Evolutionary conservation across 2,888 invertebrate genomes (phyloP).

Genomic region (Scelioninae gen. 2): DNA sequence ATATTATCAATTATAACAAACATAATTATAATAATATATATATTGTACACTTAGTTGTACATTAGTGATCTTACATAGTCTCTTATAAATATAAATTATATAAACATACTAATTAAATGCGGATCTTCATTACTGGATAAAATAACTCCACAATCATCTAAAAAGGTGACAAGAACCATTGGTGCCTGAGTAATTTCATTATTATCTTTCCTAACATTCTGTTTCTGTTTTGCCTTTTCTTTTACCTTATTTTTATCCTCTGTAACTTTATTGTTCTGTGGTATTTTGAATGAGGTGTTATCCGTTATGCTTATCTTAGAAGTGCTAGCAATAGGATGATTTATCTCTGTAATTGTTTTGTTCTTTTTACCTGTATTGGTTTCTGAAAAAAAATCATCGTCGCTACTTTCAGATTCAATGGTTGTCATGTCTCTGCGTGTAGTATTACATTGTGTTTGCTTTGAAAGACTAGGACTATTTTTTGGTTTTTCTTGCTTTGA

Average conservation of each 20-base stretch:
- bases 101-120: slow-evolving; percentile 63
- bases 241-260: neutral
- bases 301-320: slow-evolving; percentile 1
- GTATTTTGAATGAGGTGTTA: neutral
- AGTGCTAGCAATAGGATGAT: neutral
- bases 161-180: slow-evolving; percentile 63
- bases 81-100: slow-evolving; percentile 8
- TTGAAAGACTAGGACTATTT: neutral
- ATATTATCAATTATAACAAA: neutral
- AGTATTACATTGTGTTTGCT: neutral
- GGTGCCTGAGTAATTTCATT: slow-evolving; percentile 6
- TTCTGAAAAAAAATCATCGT: slow-evolving; percentile 38
- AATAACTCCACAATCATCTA: slow-evolving; percentile 65
- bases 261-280: too few relatives aligned
- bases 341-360: neutral
- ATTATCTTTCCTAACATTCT: neutral
- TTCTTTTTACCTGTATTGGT: neutral
- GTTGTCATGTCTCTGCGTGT: neutral
- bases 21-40: neutral
- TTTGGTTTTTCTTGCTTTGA: too few relatives aligned
- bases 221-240: neutral
- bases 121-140: slow-evolving; percentile 60
- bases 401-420: slow-evolving; percentile 36
- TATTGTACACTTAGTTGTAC: too few relatives aligned
- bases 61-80: too few relatives aligned